Percentiles rank a stretch among this genome's conserved stretches.
These are phyloP conservation scores for Caenorhabditis japonica DNA, from an alignment of 2,888 invertebrate genomes.

Conservation along the genomic window DNA sequence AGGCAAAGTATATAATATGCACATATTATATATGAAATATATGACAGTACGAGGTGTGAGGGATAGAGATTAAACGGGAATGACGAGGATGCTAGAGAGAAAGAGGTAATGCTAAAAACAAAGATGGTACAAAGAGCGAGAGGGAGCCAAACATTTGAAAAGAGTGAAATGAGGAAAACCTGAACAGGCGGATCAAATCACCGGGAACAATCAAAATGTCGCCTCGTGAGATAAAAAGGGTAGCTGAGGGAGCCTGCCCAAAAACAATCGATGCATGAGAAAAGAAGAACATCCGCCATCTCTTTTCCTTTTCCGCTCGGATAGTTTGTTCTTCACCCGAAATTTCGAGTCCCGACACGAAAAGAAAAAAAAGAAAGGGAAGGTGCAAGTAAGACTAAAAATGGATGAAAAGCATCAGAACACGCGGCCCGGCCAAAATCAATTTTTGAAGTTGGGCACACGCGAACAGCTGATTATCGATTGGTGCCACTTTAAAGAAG, in stretches of 20 bases:
- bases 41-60: conserved; percentile 11
- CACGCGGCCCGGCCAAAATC: conserved; percentile 38
- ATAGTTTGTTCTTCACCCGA: too few species aligned
- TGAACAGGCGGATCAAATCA: conserved; percentile 5
- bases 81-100: conserved; percentile 14
- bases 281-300: neutral
- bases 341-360: too few species aligned
- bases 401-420: neutral
- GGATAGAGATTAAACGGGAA: neutral
- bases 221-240: conserved; percentile 3
- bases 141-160: too few species aligned
- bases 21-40: conserved; percentile 12
- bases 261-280: neutral
- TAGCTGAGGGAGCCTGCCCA: neutral
- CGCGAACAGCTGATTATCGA: conserved; percentile 4
- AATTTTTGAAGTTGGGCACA: conserved; percentile 43
- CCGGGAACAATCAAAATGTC: too few species aligned
- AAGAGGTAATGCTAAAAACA: neutral
- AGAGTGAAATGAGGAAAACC: conserved; percentile 8
- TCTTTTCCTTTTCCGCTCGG: too few species aligned
- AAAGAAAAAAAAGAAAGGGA: neutral
- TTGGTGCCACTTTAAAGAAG: neutral
- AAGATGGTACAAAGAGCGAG: conserved; percentile 28
- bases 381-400: neutral
- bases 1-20: conserved; percentile 9